These are phyloP conservation scores for Drosophila serrata DNA, from an alignment of 1,140 invertebrate species.

Conservation along the genomic window DNA sequence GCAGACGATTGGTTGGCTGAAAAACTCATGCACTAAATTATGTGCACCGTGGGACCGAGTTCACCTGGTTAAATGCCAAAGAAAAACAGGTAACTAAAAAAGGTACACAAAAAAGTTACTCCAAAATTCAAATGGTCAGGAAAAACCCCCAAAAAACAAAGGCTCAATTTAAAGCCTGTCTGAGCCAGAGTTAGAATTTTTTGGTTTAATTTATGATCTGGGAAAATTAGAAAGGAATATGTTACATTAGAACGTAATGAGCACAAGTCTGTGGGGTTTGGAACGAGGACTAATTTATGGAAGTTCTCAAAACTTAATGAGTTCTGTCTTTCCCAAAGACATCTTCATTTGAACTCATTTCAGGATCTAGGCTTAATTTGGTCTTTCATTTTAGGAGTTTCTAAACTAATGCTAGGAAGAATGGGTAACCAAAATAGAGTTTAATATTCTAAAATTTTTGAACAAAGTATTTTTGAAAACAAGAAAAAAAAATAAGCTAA, in stretches of 20 bases:
- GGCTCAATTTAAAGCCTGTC: constrained; percentile 15
- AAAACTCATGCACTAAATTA: constrained; percentile 74
- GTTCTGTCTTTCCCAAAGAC: background rate
- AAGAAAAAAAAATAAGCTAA: too few species aligned
- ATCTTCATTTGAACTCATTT: background rate
- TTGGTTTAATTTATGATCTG: constrained; percentile 5
- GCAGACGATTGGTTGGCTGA: constrained; percentile 33
- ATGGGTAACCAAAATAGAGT: background rate
- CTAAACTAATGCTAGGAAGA: background rate
- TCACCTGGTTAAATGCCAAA: background rate
- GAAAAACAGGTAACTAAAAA: background rate
- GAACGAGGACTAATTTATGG: background rate
- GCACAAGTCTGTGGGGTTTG: too few species aligned
- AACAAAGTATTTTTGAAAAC: background rate
- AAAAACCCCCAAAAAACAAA: background rate
- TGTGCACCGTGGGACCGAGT: constrained; percentile 54
- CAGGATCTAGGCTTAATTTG: background rate
- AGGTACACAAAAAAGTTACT: background rate
- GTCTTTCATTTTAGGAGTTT: background rate
- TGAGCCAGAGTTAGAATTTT: background rate
- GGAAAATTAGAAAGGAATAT: constrained; percentile 24
- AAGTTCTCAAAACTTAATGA: constrained; percentile 11
- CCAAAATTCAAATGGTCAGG: background rate
- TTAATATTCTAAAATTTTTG: background rate
- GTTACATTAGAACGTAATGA: background rate